A percentile compares a stretch with the other conserved stretches of the same genome.
Conservation (phyloP, 2,797 vertebrate genomes). For the Sus cebifrons region DNA sequence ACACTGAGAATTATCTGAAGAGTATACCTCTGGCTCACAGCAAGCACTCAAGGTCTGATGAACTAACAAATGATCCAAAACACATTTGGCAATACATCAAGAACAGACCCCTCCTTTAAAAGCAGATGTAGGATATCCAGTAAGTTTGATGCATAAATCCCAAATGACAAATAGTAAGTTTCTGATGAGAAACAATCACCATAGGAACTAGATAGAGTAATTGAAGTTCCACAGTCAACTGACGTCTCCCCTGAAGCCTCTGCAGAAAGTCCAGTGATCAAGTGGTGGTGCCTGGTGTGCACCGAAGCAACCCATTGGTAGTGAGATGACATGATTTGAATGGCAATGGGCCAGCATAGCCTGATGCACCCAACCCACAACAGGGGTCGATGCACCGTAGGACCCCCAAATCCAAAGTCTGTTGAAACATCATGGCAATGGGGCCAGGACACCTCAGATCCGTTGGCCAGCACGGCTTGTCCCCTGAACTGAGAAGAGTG, state of each 20-base stretch:
- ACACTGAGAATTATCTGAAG: not conserved
- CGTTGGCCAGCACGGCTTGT: not conserved
- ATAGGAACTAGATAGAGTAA: not conserved
- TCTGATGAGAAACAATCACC: not conserved
- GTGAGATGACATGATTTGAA: not conserved
- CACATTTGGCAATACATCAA: not conserved
- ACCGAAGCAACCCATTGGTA: not conserved
- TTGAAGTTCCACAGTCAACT: not conserved
- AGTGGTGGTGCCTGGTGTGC: not conserved
- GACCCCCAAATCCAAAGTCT: not conserved
- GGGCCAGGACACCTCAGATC: not conserved
- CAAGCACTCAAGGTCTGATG: not conserved
- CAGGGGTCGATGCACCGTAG: not conserved
- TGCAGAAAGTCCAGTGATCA: not conserved
- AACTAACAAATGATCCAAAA: slow-evolving; percentile 6
- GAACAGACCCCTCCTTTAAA: not conserved
- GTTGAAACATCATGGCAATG: not conserved
- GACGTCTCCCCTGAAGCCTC: not conserved
- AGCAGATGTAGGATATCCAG: not conserved
- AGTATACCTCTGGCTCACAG: not conserved
- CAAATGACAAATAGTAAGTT: not conserved
- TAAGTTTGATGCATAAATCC: not conserved
- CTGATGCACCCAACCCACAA: not conserved
- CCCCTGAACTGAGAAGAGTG: not conserved
- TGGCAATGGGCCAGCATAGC: not conserved